phyloP scores from a whole-genome alignment of 2,113 vertebrate species.

The Oreochromis aureus region DNA sequence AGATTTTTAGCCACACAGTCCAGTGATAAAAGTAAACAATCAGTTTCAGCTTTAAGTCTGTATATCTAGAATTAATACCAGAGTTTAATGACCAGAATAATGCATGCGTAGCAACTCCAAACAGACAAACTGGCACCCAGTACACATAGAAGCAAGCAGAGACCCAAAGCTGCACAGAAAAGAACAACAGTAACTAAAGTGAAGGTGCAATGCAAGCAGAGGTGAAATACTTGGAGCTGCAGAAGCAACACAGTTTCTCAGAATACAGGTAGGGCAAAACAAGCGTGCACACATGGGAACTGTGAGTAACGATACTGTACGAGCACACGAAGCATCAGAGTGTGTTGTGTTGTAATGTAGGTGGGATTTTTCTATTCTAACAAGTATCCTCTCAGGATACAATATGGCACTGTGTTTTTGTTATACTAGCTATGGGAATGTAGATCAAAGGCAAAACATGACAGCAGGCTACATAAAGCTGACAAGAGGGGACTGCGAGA shows the following conservation, averaged over 20 bases:
- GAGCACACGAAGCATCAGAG: neutral
- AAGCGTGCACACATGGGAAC: neutral
- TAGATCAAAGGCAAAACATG: neutral
- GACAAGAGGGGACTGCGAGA: neutral
- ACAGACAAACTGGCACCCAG: neutral
- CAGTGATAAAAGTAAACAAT: neutral
- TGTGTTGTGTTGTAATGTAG: neutral
- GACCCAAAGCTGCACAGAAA: neutral
- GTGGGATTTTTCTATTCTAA: conserved; percentile 1
- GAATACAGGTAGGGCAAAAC: neutral
- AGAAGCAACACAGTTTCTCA: neutral
- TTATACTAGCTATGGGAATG: neutral
- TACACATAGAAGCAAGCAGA: neutral
- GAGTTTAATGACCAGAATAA: neutral
- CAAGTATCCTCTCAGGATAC: neutral
- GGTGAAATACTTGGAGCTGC: neutral
- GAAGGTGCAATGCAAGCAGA: neutral
- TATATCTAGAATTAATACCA: neutral
- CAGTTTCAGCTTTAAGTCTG: neutral
- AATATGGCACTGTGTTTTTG: neutral
- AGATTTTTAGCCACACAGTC: neutral
- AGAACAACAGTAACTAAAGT: neutral
- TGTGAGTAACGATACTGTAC: neutral
- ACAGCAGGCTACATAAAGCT: neutral
- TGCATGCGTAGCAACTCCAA: neutral